A percentile compares a stretch with the other conserved stretches of the same genome.
phyloP scores from a whole-genome alignment of 2,113 vertebrate species.

The Cebidichthys violaceus region DNA sequence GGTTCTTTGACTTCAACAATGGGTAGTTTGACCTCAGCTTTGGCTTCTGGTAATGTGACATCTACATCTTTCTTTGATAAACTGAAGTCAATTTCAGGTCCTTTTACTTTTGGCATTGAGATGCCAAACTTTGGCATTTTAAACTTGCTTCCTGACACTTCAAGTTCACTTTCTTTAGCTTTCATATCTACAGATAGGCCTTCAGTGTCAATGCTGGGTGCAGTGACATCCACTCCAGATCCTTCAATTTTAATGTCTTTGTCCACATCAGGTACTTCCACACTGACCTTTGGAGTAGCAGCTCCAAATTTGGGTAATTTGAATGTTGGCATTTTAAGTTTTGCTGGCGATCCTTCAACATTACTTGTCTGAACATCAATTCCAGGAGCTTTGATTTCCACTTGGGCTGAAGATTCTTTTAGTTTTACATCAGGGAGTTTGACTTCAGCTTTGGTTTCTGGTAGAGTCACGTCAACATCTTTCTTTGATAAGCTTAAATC shows the following conservation, averaged over 20 bases:
- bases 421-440: conserved; percentile 13
- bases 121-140: conserved; percentile 58
- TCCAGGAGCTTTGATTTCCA: conserved; percentile 31
- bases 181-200: conserved; percentile 17
- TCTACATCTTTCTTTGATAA: conserved; percentile 32
- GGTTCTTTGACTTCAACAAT: neutral
- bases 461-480: no score
- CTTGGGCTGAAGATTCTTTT: neutral
- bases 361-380: neutral
- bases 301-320: conserved; percentile 67
- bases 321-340: conserved; percentile 63
- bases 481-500: conserved; percentile 24
- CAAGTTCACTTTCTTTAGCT: conserved; percentile 17
- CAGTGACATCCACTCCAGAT: conserved; percentile 26
- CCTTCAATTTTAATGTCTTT: conserved; percentile 18
- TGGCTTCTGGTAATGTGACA: neutral
- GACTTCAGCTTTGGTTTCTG: conserved; percentile 30
- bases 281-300: conserved; percentile 2
- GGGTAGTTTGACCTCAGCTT: conserved; percentile 27
- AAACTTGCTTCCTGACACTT: neutral
- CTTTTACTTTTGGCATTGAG: conserved; percentile 25
- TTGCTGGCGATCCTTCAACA: conserved; percentile 39
- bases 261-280: conserved; percentile 21
- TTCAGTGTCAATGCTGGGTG: conserved; percentile 22
- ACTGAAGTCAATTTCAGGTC: neutral